Base-by-base conservation (phyloP, 2,113 vertebrate genomes). In the Prochilodus magdalenae region DNA sequence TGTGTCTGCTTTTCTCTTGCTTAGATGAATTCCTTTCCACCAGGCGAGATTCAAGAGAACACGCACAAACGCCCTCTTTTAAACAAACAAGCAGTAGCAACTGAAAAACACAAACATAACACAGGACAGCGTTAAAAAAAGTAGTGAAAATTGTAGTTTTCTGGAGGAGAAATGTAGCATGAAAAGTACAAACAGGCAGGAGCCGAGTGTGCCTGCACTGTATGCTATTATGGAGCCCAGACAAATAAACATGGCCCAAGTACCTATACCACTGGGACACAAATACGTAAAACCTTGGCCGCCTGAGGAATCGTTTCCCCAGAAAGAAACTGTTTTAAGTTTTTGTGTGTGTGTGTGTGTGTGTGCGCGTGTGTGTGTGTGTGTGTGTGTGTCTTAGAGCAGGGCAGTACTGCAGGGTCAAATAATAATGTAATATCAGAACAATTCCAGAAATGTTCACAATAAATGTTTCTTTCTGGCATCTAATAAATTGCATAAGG, bases 61-160 rank as follows among this genome's bases (percentile, higher is more conserved):
- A 44, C 55, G 84, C 40, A 47, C 81, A 89, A 77, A 83, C 76
- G 77, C n/a, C 79, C 10, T 60, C 57, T 44, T 59, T 5, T 26
- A 40, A 55, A 76, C 30, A 79, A 59, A 40, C 29, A 73, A 33
- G 55, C 74, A 82, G 57, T 75, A 70, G 63, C 76, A 49, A 55
- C 27, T 66, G 15, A 55, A 20, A 22, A 6, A 76, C 70, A 40
- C 75, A 87, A 24, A 67, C 27, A 74, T 22, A 75, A 33, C 49
- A 12, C 13, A 49, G 26, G n/a, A 73, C 49, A 20, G 53, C 20
- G 6, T 4, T 22, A 7, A 53, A 55, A 36, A n/a, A 36, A 18
- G 53, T 14, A 22, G 5, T 55, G 53, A 29, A 73, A 36, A 36
- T 33, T 59, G n/a, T n/a, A 57, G 29, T 36, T 12, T 18, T 22